Evolutionary conservation across 2,888 invertebrate species (phyloP).

Genomic region (Desoria tigrina): DNA sequence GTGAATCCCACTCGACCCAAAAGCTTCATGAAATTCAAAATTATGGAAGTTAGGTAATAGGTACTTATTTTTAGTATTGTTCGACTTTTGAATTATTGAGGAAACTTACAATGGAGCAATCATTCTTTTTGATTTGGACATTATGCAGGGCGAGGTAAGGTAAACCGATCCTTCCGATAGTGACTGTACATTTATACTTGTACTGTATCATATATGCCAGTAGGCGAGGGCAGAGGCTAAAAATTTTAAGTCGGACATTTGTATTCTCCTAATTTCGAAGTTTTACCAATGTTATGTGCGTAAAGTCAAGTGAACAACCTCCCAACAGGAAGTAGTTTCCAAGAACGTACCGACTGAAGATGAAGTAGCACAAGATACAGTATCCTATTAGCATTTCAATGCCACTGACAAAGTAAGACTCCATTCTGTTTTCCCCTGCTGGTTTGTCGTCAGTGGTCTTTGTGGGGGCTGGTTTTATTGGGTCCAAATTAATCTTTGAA

Average conservation of each 20-base stretch:
- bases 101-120: constrained; percentile 69
- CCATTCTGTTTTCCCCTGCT: constrained; percentile 13
- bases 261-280: neutral
- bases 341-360: constrained; percentile 46
- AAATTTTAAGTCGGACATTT: no score
- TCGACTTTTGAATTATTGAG: neutral
- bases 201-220: constrained; percentile 78
- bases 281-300: no score
- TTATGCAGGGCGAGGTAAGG: constrained; percentile 77
- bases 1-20: constrained; percentile 81
- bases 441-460: no score
- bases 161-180: constrained; percentile 78
- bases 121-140: constrained; percentile 77
- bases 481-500: no score
- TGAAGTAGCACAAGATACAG: constrained; percentile 28
- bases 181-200: constrained; percentile 75
- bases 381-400: constrained; percentile 30
- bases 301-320: no score
- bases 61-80: neutral
- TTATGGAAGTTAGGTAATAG: neutral
- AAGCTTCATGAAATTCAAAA: constrained; percentile 63
- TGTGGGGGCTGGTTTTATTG: no score
- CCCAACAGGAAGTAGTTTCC: no score
- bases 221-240: constrained; percentile 74
- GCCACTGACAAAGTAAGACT: constrained; percentile 29